Evolutionary conservation across 2,797 vertebrate species (phyloP).

Genomic region (Ctenopoma kingsleyae): DNA sequence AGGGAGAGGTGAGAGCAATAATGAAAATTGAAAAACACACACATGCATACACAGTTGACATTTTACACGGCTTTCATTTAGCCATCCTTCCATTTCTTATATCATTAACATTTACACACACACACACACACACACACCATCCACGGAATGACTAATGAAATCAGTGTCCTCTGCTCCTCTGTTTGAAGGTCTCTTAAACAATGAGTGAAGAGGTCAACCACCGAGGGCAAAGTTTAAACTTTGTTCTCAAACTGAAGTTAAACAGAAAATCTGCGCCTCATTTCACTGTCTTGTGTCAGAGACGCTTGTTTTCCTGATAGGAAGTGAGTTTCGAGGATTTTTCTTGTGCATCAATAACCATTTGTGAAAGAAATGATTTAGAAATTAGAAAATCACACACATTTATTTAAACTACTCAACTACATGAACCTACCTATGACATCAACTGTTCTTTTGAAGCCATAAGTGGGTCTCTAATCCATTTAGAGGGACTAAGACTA

Average conservation of each 20-base stretch:
- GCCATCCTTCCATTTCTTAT: slow-evolving; percentile 58
- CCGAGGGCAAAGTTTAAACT: slow-evolving; percentile 44
- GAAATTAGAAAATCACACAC: not conserved
- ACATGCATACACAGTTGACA: slow-evolving; percentile 60
- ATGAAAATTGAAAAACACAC: slow-evolving; percentile 61
- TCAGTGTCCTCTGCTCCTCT: slow-evolving; percentile 51
- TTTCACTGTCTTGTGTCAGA: not conserved
- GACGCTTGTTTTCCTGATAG: not conserved
- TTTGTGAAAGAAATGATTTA: not conserved
- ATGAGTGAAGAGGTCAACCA: slow-evolving; percentile 36
- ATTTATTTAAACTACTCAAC: not conserved
- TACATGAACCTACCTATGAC: not conserved
- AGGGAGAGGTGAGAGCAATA: slow-evolving; percentile 52
- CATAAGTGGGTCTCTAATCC: slow-evolving; percentile 26
- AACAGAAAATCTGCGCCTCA: slow-evolving; percentile 11
- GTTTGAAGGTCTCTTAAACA: slow-evolving; percentile 60
- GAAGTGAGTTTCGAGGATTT: not conserved
- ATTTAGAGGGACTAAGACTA: slow-evolving; percentile 9
- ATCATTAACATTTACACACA: slow-evolving; percentile 75
- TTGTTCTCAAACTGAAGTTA: slow-evolving; percentile 29
- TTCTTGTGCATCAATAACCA: not conserved
- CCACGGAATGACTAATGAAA: slow-evolving; percentile 60
- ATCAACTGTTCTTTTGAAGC: slow-evolving; percentile 15
- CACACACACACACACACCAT: slow-evolving; percentile 24
- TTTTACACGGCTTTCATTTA: slow-evolving; percentile 73